phyloP scores from a whole-genome alignment of 2,888 invertebrate species.

The Scaeva pyrastri region DNA sequence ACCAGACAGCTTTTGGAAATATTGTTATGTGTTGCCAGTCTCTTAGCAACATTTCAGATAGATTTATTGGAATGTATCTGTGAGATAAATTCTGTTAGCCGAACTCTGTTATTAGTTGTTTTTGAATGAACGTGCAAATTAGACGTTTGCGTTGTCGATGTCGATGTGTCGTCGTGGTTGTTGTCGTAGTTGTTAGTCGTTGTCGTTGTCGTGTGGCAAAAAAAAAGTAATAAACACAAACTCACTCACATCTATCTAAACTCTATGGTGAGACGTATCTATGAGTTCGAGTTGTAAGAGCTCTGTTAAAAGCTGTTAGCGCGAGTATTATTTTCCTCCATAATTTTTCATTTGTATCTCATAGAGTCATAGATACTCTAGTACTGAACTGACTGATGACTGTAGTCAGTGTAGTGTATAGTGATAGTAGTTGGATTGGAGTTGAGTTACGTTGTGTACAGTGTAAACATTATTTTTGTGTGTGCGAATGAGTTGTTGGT shows the following conservation, averaged over 20 bases:
- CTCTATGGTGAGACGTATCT: too few relatives aligned
- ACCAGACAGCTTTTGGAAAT: slow-evolving; percentile 69
- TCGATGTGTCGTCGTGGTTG: slow-evolving; percentile 57
- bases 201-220: slow-evolving; percentile 6
- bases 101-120: slow-evolving; percentile 81
- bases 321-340: slow-evolving; percentile 67
- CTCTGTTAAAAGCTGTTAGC: slow-evolving; percentile 58
- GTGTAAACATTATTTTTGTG: slow-evolving; percentile 62
- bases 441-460: slow-evolving; percentile 64
- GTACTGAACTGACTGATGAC: background rate
- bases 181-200: background rate
- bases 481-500: slow-evolving; percentile 67
- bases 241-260: slow-evolving; percentile 45
- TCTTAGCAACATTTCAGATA: slow-evolving; percentile 79
- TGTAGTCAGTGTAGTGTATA: background rate
- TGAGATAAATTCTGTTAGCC: slow-evolving; percentile 79
- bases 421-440: slow-evolving; percentile 75
- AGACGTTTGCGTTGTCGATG: slow-evolving; percentile 79
- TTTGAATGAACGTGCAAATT: slow-evolving; percentile 83
- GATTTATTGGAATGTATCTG: slow-evolving; percentile 82
- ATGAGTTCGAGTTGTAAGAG: slow-evolving; percentile 1
- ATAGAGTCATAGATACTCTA: slow-evolving; percentile 6
- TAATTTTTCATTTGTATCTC: slow-evolving; percentile 1
- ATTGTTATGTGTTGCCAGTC: slow-evolving; percentile 76
- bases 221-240: slow-evolving; percentile 4